These are phyloP conservation scores for Stichopus chloronotus DNA, from an alignment of 35 echinoderm and acorn worm genomes.

Conservation along the genomic window DNA sequence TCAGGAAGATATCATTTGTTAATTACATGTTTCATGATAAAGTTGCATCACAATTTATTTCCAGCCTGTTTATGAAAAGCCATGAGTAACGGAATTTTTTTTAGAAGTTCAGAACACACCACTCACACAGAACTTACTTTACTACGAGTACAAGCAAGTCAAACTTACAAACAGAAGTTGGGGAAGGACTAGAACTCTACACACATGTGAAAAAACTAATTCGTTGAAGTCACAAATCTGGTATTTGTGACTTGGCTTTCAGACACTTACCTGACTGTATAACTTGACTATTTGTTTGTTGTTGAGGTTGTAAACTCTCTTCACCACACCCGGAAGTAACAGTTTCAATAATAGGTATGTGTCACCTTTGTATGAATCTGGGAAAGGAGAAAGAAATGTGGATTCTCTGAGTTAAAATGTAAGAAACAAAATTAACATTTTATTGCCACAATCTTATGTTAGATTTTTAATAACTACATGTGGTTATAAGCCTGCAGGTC, in stretches of 20 bases:
- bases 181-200: too few relatives aligned
- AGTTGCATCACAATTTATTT: too few relatives aligned
- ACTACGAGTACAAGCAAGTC: too few relatives aligned
- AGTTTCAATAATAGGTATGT: slow-evolving; percentile 86
- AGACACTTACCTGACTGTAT: slow-evolving; percentile 86
- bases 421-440: not conserved
- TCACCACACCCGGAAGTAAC: slow-evolving; percentile 94
- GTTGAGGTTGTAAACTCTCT: slow-evolving; percentile 97
- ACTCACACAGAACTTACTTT: too few relatives aligned
- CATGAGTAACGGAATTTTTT: too few relatives aligned
- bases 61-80: too few relatives aligned
- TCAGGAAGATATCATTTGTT: not conserved
- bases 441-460: not conserved
- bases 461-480: not conserved
- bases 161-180: too few relatives aligned
- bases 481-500: too few relatives aligned
- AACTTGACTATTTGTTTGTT: slow-evolving; percentile 91
- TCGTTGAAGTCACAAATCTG: too few relatives aligned
- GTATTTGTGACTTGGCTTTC: too few relatives aligned
- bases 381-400: not conserved
- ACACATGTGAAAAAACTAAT: too few relatives aligned
- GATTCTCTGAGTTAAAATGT: not conserved
- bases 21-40: not conserved
- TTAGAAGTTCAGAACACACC: too few relatives aligned
- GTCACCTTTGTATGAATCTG: slow-evolving; percentile 85